These are phyloP conservation scores for Cyclophora albipunctata DNA, from an alignment of 2,888 invertebrate genomes.

Conservation along the genomic window DNA sequence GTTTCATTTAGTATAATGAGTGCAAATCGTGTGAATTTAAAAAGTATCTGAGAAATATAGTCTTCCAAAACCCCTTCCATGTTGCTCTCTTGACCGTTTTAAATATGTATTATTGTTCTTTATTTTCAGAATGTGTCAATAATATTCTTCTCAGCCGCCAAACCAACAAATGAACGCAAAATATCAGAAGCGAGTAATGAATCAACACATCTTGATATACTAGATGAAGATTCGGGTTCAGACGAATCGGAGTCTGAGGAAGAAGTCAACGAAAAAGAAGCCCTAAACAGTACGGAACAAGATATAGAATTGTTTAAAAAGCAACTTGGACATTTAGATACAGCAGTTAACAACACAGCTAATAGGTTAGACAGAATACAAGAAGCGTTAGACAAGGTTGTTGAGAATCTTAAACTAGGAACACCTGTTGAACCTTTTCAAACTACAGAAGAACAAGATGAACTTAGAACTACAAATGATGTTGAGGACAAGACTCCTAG, in stretches of 20 bases:
- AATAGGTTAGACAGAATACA: constrained; percentile 73
- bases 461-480: constrained; percentile 6
- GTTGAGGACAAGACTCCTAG: constrained; percentile 4
- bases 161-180: constrained; percentile 70
- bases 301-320: constrained; percentile 67
- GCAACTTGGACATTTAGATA: constrained; percentile 67
- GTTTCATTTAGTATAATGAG: too few relatives aligned
- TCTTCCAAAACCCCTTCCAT: too few relatives aligned
- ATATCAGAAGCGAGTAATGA: constrained; percentile 51
- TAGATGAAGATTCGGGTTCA: constrained; percentile 39
- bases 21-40: too few relatives aligned
- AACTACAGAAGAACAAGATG: constrained; percentile 12
- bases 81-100: too few relatives aligned
- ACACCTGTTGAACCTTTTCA: constrained; percentile 42
- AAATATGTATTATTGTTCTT: neutral
- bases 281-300: constrained; percentile 42
- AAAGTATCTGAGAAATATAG: too few relatives aligned
- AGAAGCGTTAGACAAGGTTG: constrained; percentile 57
- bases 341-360: constrained; percentile 72
- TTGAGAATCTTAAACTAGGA: constrained; percentile 53
- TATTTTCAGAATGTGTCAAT: constrained; percentile 77
- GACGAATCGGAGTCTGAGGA: constrained; percentile 38
- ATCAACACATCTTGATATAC: constrained; percentile 5
- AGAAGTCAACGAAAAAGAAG: constrained; percentile 34
- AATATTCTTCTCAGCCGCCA: constrained; percentile 93